Base-by-base conservation (phyloP, 2,888 invertebrate species). In the Heliconius aoede region DNA sequence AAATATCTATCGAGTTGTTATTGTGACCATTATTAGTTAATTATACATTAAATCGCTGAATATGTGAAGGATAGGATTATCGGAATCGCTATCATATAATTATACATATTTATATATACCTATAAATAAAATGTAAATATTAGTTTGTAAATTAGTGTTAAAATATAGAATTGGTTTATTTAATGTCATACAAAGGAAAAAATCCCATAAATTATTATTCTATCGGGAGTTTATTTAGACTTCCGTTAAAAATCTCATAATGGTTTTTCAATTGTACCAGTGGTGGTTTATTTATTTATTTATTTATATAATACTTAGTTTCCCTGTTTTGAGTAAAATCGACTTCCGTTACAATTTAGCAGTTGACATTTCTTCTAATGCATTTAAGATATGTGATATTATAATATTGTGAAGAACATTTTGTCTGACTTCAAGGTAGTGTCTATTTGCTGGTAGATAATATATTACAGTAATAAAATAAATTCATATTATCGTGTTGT, bases 361-460 rank as follows among this genome's bases (percentile, higher is more conserved):
- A 86, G 87, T 90, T 88, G 86, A 88, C 86, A 87, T 90, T 91
- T 92, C 87, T 86, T 89, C 89, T 88, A 89, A 91, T 94, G 94
- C 94, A 94, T 94, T 94, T 94, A 94, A 94, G 91, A 90, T 93
- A 93, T 94, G 94, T 94, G 94, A 94, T 94, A 94, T 93, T 94
- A 93, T 93, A 89, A 89, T 93, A 92, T 91, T 91, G 89, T 90
- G 88, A 87, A 90, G 91, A 89, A 91, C 88, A 90, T 92, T 94
- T 94, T 94, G 94, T 94, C 94, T 94, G 94, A 94, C 94, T 92
- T 93, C 87, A 90, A 88, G 89, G 91, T 92, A 93, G 91, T 90
- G 90, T 90, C 88, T 89, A 85, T 89, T 90, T 89, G 89, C 89
- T 87, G 87, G 83, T 91, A 87, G 87, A 83, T 82, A 80, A 81